Evolutionary conservation across 1,140 invertebrate species (phyloP), one percentile per base, ranked within the genome.

Genomic region (Drosophila equinoxialis): DNA sequence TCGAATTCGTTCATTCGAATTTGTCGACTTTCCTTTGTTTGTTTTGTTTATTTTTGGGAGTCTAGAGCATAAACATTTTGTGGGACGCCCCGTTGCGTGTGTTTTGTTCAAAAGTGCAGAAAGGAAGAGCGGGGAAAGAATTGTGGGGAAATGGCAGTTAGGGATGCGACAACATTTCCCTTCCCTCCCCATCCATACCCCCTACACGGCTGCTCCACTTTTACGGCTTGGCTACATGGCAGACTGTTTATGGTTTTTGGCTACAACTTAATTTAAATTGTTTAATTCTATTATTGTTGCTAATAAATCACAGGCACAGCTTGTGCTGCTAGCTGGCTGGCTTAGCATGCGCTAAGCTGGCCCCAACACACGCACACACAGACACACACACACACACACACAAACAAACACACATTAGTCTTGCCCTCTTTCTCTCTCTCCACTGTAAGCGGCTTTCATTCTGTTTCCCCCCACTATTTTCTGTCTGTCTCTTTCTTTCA

Each of bases 231-330:
- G 42, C 48, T 57, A 67, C 57, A 71, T 73, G 83, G 75, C 71
- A 83, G 79, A 87, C 83, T 89, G 83, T 87, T 87, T 87, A 87
- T 87, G 83, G 83, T 87, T 87, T 86, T 87, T 77, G 83, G 84
- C 90, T 90, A 90, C 90, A 91, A 91, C 90, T 91, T 91, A 90
- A 91, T 91, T 91, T 91, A 91, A 91, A 91, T 91, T 91, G 90
- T 90, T 91, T 91, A 91, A 91, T 91, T 91, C 90, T 91, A 91
- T 91, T 91, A 91, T 90, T 91, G 90, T 90, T 91, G 90, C 90
- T 91, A 91, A 91, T 91, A 91, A 91, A 91, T 91, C 90, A 91
- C 79, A 83, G 84, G 77, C 83, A 87, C 83, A 87, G 83, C 83
- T 89, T 87, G 83, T 73, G 79, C 65, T 83, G 76, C 61, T 77